Conservation (phyloP, 2,113 vertebrate species). For the Lepidiolamprologus cunningtoni region DNA sequence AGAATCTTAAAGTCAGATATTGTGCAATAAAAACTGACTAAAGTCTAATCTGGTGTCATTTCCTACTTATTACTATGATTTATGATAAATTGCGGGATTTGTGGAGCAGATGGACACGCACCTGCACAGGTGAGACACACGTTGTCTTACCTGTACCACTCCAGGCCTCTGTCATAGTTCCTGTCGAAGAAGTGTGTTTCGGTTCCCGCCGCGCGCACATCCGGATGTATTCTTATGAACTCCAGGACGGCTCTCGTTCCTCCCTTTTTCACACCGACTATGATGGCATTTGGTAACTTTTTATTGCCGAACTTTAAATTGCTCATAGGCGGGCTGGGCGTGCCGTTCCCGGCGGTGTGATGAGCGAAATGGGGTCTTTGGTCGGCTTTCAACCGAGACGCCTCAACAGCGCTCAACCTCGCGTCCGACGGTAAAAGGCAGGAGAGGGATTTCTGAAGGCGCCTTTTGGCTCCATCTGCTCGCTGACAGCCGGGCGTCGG, state of each 20-base stretch:
- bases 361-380: background rate
- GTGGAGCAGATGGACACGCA: background rate
- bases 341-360: constrained; percentile 26
- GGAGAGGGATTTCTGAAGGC: constrained; percentile 67
- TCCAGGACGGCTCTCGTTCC: constrained; percentile 89
- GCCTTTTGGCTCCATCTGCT: constrained; percentile 62
- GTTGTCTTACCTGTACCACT: constrained; percentile 88
- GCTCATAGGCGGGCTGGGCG: constrained; percentile 26
- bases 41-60: background rate
- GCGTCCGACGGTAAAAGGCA: constrained; percentile 40
- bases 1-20: background rate
- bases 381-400: background rate
- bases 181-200: constrained; percentile 94
- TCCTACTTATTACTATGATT: background rate
- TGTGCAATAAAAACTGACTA: background rate
- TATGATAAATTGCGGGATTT: background rate
- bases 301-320: constrained; percentile 73
- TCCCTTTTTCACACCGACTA: constrained; percentile 91
- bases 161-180: constrained; percentile 85
- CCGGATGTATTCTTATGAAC: constrained; percentile 88
- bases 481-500: constrained; percentile 63
- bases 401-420: constrained; percentile 13
- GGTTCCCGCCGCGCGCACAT: constrained; percentile 85
- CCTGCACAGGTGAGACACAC: background rate
- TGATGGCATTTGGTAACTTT: constrained; percentile 86